Conservation (phyloP, 2,797 vertebrate genomes). For the Falco naumanni region DNA sequence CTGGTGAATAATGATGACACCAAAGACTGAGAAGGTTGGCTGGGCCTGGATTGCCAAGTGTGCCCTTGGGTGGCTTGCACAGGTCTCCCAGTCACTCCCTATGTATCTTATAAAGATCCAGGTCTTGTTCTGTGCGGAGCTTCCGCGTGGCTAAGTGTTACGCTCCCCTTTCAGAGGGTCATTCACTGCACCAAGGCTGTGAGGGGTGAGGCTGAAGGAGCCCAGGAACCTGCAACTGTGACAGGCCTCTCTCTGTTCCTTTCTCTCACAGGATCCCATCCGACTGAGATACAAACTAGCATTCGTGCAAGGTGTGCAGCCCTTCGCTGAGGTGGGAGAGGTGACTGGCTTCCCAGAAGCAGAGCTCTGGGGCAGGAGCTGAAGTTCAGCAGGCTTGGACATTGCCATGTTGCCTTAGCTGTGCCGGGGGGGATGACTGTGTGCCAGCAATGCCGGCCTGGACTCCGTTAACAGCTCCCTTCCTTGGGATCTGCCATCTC, state of each 20-base stretch:
- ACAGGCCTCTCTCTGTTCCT: neutral
- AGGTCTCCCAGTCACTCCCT: neutral
- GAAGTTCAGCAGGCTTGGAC: neutral
- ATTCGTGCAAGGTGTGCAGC: conserved; percentile 78
- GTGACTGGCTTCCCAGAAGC: conserved; percentile 82
- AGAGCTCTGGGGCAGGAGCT: conserved; percentile 68
- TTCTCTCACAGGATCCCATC: conserved; percentile 75
- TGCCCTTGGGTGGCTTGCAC: too few species aligned
- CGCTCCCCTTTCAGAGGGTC: neutral
- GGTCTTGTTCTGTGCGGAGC: neutral
- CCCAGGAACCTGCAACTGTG: neutral
- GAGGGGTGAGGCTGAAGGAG: neutral
- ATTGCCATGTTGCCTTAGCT: neutral
- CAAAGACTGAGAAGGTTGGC: neutral
- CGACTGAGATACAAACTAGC: conserved; percentile 83
- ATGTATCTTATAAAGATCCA: neutral
- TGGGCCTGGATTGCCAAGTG: neutral
- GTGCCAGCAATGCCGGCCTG: neutral
- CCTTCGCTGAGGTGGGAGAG: conserved; percentile 78
- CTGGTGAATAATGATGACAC: accelerated
- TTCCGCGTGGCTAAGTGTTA: neutral
- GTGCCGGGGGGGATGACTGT: neutral
- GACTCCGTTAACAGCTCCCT: accelerated
- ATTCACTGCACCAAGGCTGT: neutral
- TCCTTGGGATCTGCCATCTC: accelerated